Conservation (phyloP, 2,113 vertebrate species). For the Cisticola juncidis region DNA sequence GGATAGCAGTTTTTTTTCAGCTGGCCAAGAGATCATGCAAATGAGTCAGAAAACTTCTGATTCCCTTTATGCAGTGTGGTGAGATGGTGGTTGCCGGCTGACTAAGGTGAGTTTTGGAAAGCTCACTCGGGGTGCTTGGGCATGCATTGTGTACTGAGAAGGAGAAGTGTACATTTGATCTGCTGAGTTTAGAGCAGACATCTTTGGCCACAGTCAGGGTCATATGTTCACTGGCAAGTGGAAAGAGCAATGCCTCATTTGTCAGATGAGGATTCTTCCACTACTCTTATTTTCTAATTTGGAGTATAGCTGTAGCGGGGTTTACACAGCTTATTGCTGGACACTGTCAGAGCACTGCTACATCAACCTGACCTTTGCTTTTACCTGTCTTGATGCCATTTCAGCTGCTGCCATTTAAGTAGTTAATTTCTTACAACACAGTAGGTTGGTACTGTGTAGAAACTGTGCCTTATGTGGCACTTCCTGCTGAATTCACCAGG, state of each 20-base stretch:
- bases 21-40: not conserved
- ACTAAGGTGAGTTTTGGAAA: not conserved
- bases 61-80: not conserved
- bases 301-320: not conserved
- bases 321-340: not conserved
- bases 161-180: not conserved
- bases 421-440: not conserved
- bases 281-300: not conserved
- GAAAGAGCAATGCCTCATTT: not conserved
- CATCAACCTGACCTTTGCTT: not conserved
- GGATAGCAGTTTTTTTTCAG: constrained; percentile 22
- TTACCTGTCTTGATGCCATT: not conserved
- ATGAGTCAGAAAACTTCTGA: not conserved
- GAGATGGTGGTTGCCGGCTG: not conserved
- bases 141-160: rapidly evolving
- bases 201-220: not conserved
- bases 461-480: not conserved
- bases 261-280: not conserved
- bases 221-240: not conserved
- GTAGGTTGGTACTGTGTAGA: not conserved
- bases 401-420: not conserved
- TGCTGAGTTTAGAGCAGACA: not conserved
- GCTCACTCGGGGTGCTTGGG: not conserved
- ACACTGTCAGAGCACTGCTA: not conserved
- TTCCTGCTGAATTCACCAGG: not conserved